Evolutionary conservation across 2,113 vertebrate species (phyloP).

Genomic region (Seriola dumerili): DNA sequence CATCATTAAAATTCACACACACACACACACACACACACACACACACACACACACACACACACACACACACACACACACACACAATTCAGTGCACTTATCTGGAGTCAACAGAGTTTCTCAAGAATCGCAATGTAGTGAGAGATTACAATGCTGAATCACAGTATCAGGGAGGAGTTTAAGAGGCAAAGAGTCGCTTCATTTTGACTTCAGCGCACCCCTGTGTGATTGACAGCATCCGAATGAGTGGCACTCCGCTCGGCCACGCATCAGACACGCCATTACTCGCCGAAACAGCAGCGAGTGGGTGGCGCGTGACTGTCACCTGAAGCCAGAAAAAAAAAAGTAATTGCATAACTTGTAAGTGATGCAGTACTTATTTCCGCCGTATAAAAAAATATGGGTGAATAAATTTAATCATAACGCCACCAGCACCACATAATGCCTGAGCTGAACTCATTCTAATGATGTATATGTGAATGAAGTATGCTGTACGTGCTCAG

Average conservation of each 20-base stretch:
- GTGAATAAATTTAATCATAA: neutral
- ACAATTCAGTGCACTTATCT: conserved; percentile 28
- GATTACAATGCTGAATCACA: neutral
- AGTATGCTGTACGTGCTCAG: neutral
- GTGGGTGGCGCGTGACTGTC: conserved; percentile 24
- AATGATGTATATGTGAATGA: conserved; percentile 10
- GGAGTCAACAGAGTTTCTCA: conserved; percentile 27
- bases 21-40: neutral
- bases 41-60: neutral
- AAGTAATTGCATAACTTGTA: neutral
- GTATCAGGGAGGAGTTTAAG: neutral
- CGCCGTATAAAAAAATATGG: neutral
- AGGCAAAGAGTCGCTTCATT: conserved; percentile 4
- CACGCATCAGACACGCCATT: conserved; percentile 6
- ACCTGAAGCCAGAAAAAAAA: neutral
- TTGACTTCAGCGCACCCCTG: neutral
- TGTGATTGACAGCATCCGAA: conserved; percentile 16
- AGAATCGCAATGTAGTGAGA: conserved; percentile 1
- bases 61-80: neutral
- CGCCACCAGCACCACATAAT: conserved; percentile 7
- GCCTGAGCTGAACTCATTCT: conserved; percentile 6
- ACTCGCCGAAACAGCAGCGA: conserved; percentile 1
- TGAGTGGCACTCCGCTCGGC: conserved; percentile 11
- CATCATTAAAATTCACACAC: conserved; percentile 30
- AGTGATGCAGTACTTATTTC: conserved; percentile 16